Evolutionary conservation across 2,888 invertebrate genomes (phyloP).

Genomic region (Pyrocoelia pectoralis): DNA sequence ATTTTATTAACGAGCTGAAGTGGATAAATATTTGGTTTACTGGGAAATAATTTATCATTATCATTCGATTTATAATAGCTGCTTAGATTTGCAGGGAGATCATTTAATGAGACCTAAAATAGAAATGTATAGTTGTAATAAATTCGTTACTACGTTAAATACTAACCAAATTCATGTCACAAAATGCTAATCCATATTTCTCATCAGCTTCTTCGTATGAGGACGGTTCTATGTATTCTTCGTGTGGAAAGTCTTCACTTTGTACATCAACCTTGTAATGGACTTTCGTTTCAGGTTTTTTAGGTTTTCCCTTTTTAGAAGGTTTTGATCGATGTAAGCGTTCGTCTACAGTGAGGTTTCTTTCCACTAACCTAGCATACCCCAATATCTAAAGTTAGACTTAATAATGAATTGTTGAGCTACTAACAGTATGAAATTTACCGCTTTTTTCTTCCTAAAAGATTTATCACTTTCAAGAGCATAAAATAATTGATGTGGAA

Average conservation of each 20-base stretch:
- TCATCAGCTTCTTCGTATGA: conserved; percentile 60
- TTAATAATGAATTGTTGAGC: too few relatives aligned
- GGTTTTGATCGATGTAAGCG: conserved; percentile 35
- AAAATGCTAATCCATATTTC: conserved; percentile 62
- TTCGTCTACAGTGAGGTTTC: conserved; percentile 41
- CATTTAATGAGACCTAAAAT: conserved; percentile 10
- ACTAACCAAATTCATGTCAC: conserved; percentile 52
- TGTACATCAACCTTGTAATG: neutral
- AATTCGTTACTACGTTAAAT: conserved; percentile 14
- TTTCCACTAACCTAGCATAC: conserved; percentile 45
- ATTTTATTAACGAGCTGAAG: conserved; percentile 55
- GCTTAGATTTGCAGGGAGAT: conserved; percentile 30
- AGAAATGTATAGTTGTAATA: conserved; percentile 28
- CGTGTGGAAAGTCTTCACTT: conserved; percentile 12
- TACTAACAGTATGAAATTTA: too few relatives aligned
- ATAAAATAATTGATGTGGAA: conserved; percentile 49
- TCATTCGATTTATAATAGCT: conserved; percentile 25
- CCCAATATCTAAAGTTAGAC: conserved; percentile 41
- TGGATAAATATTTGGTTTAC: conserved; percentile 50
- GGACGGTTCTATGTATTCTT: conserved; percentile 57
- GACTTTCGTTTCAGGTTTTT: neutral
- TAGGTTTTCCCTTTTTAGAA: conserved; percentile 3
- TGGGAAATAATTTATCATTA: conserved; percentile 31
- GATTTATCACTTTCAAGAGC: conserved; percentile 26
- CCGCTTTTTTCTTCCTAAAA: conserved; percentile 22